Evolutionary conservation across 1,140 invertebrate species (phyloP), one percentile per base, ranked within the genome.

Genomic region (Neomicropteryx cornuta): DNA sequence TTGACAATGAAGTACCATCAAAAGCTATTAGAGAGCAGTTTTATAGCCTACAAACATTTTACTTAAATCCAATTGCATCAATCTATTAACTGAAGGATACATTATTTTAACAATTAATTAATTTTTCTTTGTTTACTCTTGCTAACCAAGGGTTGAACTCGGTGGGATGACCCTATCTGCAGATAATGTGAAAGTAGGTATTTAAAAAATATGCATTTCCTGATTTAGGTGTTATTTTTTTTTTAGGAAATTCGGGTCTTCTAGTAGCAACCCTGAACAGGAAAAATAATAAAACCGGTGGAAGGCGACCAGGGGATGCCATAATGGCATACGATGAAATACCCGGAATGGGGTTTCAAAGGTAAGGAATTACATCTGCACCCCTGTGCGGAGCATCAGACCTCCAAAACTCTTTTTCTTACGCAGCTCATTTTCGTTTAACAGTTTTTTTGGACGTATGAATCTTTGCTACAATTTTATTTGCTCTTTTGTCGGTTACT

Each of bases 331-430:
- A 68, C 38, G 64, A 70, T 49, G 72, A 75, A 39, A 62, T 73
- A 47, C 72, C 75, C 8, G 72, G 67, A 6, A 71, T 68, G 8
- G 51, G 75, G 18, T 74, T 74, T 46, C 70, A 75, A 50, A 71
- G 72, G 72, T 75, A 41, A 49, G 47, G 19, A 35, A 18, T 5
- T 13, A 6, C 6, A 24, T 24, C 6, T 24, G 13, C 13, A 24
- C 23, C 23, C 13, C n/a, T n/a, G n/a, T n/a, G n/a, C n/a, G n/a
- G n/a, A n/a, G n/a, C n/a, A n/a, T n/a, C n/a, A n/a, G n/a, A n/a
- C n/a, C n/a, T 14, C 17, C 6, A n/a, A 32, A 16, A 32, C 8
- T 32, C 8, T n/a, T 16, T 27, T 27, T 27, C 13, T 8, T 27
- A 13, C 8, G 13, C 13, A 27, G 23, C n/a, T n/a, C n/a, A n/a